Percentiles rank a stretch among this genome's conserved stretches.
Conservation (phyloP, 2,888 invertebrate genomes). For the Chaetogeoica ovagalla region DNA sequence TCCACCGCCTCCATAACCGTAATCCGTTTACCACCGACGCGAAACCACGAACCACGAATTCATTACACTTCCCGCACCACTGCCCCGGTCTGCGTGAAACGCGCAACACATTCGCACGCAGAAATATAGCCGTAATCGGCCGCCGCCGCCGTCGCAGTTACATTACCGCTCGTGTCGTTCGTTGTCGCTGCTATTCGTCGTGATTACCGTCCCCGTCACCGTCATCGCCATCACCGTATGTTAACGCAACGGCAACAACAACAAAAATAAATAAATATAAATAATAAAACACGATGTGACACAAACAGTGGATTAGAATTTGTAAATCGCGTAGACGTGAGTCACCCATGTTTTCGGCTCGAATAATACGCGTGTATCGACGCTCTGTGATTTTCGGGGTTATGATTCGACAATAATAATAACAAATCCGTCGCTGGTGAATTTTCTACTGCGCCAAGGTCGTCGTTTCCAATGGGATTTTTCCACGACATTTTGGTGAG, state of each 20-base stretch:
- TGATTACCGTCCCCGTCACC: neutral
- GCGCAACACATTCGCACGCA: neutral
- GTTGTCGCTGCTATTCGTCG: conserved; percentile 21
- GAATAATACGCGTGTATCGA: conserved; percentile 7
- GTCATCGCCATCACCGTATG: neutral
- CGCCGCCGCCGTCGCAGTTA: neutral
- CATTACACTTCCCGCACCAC: neutral
- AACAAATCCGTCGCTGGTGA: neutral
- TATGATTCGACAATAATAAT: neutral
- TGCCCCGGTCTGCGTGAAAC: too few relatives aligned
- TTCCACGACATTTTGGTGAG: conserved; percentile 33
- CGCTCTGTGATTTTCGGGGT: too few relatives aligned
- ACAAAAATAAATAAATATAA: conserved; percentile 11
- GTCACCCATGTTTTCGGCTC: conserved; percentile 9
- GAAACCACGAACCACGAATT: neutral
- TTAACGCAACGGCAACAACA: conserved; percentile 19
- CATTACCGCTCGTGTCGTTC: neutral
- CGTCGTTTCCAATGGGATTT: conserved; percentile 49
- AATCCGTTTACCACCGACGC: too few relatives aligned
- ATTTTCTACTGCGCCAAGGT: conserved; percentile 35
- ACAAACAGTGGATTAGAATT: conserved; percentile 31
- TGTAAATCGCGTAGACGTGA: conserved; percentile 22
- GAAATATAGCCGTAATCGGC: conserved; percentile 10
- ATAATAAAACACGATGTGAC: conserved; percentile 4
- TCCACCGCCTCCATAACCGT: neutral